Evolutionary conservation across 2,113 vertebrate species (phyloP), one percentile per base, ranked within the genome.

Genomic region (Spea bombifrons): DNA sequence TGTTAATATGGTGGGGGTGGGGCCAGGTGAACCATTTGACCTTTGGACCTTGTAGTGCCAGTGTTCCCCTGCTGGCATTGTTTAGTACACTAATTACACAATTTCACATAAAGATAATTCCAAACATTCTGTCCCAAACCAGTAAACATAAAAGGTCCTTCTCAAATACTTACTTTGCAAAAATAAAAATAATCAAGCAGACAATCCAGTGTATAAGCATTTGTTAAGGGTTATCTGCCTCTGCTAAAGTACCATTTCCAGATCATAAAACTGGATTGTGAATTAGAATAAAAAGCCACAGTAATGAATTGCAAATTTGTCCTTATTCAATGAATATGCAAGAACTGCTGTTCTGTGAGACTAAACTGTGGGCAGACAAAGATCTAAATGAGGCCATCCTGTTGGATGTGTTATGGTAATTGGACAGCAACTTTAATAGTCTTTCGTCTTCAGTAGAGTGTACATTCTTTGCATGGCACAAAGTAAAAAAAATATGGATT

Each of bases 241-340:
- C 9, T 44, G 9, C 30, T 50, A 49, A 65, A 49, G 57, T 57
- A 52, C 10, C n/a, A 50, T 74, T 75, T 75, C 59, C 47, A 50
- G 16, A 66, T 65, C 73, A 66, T 66, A 75, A 75, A 65, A 30
- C 73, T 66, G 48, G 43, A 66, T 15, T 52, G 63, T 52, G 48
- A 50, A 75, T 75, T 75, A 75, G 16, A 75, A 75, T 44, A 49
- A 66, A 46, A 66, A 66, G 61, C 17, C 47, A 66, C 48, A 43
- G 53, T 75, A 75, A 66, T 66, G 63, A 66, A 44, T 52, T 67
- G 30, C 43, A 75, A 67, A 75, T 75, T 57, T 46, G 49, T 12
- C 12, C 49, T 53, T 13, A 8, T 75, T 64, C 49, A 53, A 75
- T 67, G 74, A 75, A 75, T 75, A 75, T 75, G 73, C 43, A 67